phyloP scores from a whole-genome alignment of 2,888 invertebrate species.

The Mesorhabditis belari region DNA sequence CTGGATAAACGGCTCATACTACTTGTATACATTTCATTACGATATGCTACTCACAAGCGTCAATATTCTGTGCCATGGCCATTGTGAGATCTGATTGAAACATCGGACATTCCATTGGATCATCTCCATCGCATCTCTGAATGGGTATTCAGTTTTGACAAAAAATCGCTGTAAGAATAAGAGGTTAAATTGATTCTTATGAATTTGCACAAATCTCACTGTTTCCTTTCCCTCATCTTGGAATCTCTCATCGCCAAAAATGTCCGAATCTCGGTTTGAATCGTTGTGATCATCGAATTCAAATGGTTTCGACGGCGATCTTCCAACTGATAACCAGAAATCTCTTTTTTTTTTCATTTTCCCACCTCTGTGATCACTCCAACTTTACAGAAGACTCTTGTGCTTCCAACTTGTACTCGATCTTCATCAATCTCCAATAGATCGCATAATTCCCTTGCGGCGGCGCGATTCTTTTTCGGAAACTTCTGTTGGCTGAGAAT shows the following conservation, averaged over 20 bases:
- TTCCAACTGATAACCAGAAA: slow-evolving; percentile 14
- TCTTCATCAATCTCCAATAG: slow-evolving; percentile 18
- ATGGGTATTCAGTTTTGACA: background rate
- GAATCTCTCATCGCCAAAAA: slow-evolving; percentile 20
- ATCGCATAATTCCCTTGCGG: slow-evolving; percentile 7
- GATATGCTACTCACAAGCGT: slow-evolving; percentile 36
- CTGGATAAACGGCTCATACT: background rate
- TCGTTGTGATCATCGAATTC: slow-evolving; percentile 15
- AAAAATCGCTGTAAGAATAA: slow-evolving; percentile 1
- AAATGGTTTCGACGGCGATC: slow-evolving; percentile 17
- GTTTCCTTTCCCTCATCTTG: slow-evolving; percentile 10
- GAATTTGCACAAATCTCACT: slow-evolving; percentile 11
- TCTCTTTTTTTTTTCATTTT: background rate
- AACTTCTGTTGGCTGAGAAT: background rate
- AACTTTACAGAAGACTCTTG: slow-evolving; percentile 44
- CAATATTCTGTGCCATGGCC: slow-evolving; percentile 43
- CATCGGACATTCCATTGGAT: slow-evolving; percentile 41
- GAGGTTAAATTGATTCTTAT: background rate
- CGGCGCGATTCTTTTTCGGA: background rate
- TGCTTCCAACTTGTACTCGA: slow-evolving; percentile 41
- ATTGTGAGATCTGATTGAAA: slow-evolving; percentile 27
- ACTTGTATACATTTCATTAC: slow-evolving; percentile 5
- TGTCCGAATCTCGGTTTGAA: slow-evolving; percentile 44
- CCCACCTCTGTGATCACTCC: slow-evolving; percentile 46
- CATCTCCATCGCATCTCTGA: slow-evolving; percentile 26